These are phyloP conservation scores for Steromphala cineraria DNA, from an alignment of 2,888 invertebrate species.

Conservation along the genomic window DNA sequence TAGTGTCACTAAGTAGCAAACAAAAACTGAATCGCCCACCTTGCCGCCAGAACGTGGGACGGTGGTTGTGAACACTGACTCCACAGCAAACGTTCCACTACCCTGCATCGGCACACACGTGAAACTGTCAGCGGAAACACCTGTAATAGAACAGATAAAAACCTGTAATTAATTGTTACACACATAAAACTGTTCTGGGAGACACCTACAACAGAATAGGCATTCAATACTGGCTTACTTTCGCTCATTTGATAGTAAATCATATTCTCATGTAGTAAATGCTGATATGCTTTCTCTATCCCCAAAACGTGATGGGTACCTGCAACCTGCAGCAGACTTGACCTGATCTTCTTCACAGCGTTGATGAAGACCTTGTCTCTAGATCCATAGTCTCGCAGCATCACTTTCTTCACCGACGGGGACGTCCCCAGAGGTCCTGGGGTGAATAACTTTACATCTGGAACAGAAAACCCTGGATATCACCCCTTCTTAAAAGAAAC, in stretches of 20 bases:
- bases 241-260: too few species aligned
- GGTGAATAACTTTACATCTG: constrained; percentile 75
- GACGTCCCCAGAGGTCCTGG: constrained; percentile 76
- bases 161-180: too few species aligned
- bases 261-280: too few species aligned
- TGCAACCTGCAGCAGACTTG: constrained; percentile 72
- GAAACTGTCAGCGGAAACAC: constrained; percentile 67
- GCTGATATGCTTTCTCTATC: too few species aligned
- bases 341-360: constrained; percentile 72
- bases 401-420: constrained; percentile 73
- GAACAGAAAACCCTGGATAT: constrained; percentile 1
- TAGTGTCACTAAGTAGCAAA: too few species aligned
- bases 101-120: constrained; percentile 76
- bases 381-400: constrained; percentile 75
- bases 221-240: too few species aligned
- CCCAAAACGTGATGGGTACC: constrained; percentile 52
- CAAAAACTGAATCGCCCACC: constrained; percentile 50
- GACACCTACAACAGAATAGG: too few species aligned
- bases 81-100: constrained; percentile 77
- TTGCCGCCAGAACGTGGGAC: constrained; percentile 71
- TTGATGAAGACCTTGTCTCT: constrained; percentile 75
- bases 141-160: constrained; percentile 48
- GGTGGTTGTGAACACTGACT: constrained; percentile 76
- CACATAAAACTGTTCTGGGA: too few species aligned
- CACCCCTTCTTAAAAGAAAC: too few species aligned